Base-by-base conservation (phyloP, 2,797 vertebrate species). In the Mormyrus hasselquistii region DNA sequence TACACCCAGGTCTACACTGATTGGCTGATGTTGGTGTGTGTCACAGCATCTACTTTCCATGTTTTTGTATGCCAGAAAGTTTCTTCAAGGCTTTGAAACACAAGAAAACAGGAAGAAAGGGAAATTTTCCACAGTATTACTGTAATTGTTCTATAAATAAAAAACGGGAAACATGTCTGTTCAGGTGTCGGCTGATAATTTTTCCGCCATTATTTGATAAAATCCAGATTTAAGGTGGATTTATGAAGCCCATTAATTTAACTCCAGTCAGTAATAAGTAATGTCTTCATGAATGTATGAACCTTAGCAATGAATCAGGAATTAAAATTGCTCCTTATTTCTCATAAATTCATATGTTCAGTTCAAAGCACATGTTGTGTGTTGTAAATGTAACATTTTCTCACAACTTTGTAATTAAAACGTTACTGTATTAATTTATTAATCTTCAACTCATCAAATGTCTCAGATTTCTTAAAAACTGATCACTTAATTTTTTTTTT, bases 11-110 rank as follows among this genome's bases (percentile, higher is more conserved):
- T 88, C 91, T 92, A 86, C 3, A 91, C 88, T 94, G 93, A 95
- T 95, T 96, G 94, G 95, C 89, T 93, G 91, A 79, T 91, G 90
- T 76, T 90, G 92, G 95, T 94, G 93, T 94, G 92, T 94, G 91
- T 86, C 86, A 89, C 86, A 59, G 89, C 89, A 88, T 91, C 87
- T 90, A 89, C 52, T 52, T 91, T 92, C 82, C 41, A 84, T 84
- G 41, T 14, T 90, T 92, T 91, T 88, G 62, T 89, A 73, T 89
- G 85, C 53, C 59, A 82, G 41, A 93, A 91, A 69, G 82, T 92
- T 91, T 90, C 93, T 93, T 65, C 87, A 93, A 91, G 92, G 92
- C 22, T 88, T 88, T n/a, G 69, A 38, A 22, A 82, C 88, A 93
- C 88, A 93, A 92, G 92, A 93, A 90, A 90, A 79, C 73, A 79